phyloP scores from a whole-genome alignment of 1,140 invertebrate species.

The Eurosta solidaginis region DNA sequence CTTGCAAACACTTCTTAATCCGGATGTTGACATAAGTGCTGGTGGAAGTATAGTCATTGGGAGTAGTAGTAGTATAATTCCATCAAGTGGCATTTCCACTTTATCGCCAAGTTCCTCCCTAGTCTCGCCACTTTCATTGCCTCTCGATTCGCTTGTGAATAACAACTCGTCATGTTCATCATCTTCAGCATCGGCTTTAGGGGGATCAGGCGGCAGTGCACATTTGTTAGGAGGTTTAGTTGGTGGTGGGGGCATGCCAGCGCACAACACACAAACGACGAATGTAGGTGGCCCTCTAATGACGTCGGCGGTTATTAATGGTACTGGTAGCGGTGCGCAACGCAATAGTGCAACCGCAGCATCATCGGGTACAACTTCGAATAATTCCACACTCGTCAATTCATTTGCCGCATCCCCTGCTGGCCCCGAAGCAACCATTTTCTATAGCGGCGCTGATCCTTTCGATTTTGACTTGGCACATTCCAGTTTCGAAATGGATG shows the following conservation, averaged over 20 bases:
- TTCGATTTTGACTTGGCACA: conserved; percentile 58
- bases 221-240: conserved; percentile 50
- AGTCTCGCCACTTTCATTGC: conserved; percentile 47
- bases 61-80: conserved; percentile 7
- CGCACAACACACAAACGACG: conserved; percentile 45
- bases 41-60: conserved; percentile 29
- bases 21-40: conserved; percentile 61
- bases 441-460: conserved; percentile 44
- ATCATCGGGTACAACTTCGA: conserved; percentile 48
- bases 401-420: conserved; percentile 50
- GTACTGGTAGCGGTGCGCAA: conserved; percentile 62
- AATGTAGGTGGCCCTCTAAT: conserved; percentile 68
- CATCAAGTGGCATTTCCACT: conserved; percentile 36
- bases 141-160: conserved; percentile 49
- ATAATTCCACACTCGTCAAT: conserved; percentile 45
- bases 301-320: conserved; percentile 69
- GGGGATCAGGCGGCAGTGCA: conserved; percentile 2
- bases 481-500: conserved; percentile 57
- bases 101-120: conserved; percentile 52
- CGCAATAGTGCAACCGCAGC: conserved; percentile 36
- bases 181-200: conserved; percentile 32
- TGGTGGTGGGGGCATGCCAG: conserved; percentile 47
- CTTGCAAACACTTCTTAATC: conserved; percentile 79
- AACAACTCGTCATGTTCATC: conserved; percentile 40
- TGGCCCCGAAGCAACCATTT: conserved; percentile 43